Percentiles rank a stretch among this genome's conserved stretches.
Conservation (phyloP, 2,113 vertebrate genomes). For the Hyaena hyaena region DNA sequence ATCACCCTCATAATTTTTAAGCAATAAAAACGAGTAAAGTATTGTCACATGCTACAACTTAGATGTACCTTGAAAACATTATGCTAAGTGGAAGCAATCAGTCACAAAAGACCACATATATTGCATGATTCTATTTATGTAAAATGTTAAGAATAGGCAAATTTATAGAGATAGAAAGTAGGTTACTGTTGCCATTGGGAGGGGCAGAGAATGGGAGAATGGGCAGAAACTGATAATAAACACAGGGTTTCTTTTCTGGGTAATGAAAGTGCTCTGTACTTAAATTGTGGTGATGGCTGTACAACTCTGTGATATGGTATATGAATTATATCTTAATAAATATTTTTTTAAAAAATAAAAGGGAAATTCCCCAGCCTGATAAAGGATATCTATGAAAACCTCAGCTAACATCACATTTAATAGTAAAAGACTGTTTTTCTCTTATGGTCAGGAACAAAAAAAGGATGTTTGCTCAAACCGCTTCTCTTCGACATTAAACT, state of each 20-base stretch:
- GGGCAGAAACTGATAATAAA: not conserved
- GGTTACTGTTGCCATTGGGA: not conserved
- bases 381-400: not conserved
- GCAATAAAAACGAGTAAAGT: not conserved
- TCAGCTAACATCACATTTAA: not conserved
- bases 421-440: not conserved
- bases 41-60: not conserved
- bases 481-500: not conserved
- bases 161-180: not conserved
- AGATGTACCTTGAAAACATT: not conserved
- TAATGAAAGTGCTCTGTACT: not conserved
- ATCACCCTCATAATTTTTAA: not conserved
- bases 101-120: not conserved
- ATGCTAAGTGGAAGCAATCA: not conserved
- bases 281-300: not conserved
- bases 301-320: not conserved
- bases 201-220: not conserved
- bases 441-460: not conserved
- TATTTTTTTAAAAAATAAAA: not conserved
- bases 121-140: not conserved
- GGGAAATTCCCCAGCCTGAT: not conserved
- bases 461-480: not conserved
- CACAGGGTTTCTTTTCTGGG: not conserved
- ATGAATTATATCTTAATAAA: not conserved
- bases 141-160: not conserved